Conservation (phyloP, 2,888 invertebrate genomes). For the Cerceris rybyensis region DNA sequence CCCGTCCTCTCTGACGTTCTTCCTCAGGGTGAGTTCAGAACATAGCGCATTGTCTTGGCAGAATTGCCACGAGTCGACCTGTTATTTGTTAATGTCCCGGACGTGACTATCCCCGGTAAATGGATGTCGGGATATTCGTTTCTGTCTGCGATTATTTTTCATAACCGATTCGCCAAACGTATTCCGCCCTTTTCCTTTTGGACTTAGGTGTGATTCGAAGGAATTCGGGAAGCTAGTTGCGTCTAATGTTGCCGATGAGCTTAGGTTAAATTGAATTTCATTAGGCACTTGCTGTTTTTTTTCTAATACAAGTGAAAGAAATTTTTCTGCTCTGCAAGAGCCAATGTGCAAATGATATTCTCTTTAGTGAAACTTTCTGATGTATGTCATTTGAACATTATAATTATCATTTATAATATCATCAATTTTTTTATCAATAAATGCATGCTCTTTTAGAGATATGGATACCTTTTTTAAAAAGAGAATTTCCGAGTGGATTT, state of each 20-base stretch:
- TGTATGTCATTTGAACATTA: conserved; percentile 56
- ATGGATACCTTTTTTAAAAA: too few relatives aligned
- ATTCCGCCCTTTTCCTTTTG: too few relatives aligned
- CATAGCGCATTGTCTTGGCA: conserved; percentile 12
- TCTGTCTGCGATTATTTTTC: neutral
- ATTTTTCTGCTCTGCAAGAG: conserved; percentile 59
- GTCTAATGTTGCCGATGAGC: too few relatives aligned
- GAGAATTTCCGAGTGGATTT: too few relatives aligned
- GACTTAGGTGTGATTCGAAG: too few relatives aligned
- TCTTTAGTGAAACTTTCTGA: conserved; percentile 35
- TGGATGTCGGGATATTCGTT: neutral
- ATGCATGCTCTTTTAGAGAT: too few relatives aligned
- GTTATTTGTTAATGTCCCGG: neutral
- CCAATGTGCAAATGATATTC: conserved; percentile 48
- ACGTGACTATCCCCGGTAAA: neutral
- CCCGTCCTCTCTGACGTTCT: neutral
- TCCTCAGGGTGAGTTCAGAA: neutral
- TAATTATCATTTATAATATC: conserved; percentile 61
- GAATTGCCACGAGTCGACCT: neutral
- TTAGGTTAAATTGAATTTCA: too few relatives aligned
- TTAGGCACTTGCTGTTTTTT: too few relatives aligned
- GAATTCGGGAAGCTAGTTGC: too few relatives aligned
- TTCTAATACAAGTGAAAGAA: conserved; percentile 9
- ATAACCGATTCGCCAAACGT: too few relatives aligned
- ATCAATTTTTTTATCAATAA: too few relatives aligned